These are phyloP conservation scores for Chlorops oryzae DNA, from an alignment of 1,140 invertebrate species.

Conservation along the genomic window DNA sequence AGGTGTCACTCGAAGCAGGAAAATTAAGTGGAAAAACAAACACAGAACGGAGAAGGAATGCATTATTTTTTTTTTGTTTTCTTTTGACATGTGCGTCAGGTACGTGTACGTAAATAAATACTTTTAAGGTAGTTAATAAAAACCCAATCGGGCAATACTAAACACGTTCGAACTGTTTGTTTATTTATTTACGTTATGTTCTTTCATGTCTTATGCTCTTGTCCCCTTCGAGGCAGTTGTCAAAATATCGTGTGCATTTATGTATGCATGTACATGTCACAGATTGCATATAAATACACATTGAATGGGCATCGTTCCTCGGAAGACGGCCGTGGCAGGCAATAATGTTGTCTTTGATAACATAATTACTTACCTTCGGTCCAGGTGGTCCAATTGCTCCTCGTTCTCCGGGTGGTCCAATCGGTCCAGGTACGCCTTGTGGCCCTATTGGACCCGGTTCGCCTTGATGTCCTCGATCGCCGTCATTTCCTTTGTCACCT, in stretches of 20 bases:
- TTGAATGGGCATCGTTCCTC: not conserved
- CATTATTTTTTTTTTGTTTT: not conserved
- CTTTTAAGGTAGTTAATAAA: too few relatives aligned
- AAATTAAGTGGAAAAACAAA: not conserved
- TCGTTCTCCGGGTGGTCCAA: slow-evolving; percentile 62
- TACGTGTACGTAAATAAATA: not conserved
- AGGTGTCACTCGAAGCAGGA: not conserved
- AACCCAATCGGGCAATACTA: too few relatives aligned
- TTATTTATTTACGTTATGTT: too few relatives aligned
- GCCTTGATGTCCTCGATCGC: slow-evolving; percentile 62
- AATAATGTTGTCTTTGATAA: not conserved
- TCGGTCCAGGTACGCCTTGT: slow-evolving; percentile 60
- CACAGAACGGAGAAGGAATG: not conserved
- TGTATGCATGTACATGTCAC: not conserved
- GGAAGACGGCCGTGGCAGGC: not conserved
- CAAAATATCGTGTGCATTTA: too few relatives aligned
- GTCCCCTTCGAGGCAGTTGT: too few relatives aligned
- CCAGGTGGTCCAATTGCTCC: slow-evolving; percentile 67
- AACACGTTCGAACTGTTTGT: too few relatives aligned
- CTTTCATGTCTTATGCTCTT: too few relatives aligned
- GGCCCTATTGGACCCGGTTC: slow-evolving; percentile 49
- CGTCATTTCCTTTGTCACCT: slow-evolving; percentile 83
- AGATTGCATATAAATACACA: slow-evolving; percentile 1
- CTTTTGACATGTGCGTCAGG: not conserved
- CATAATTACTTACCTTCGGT: slow-evolving; percentile 57